These are phyloP conservation scores for Coilia nasus DNA, from an alignment of 2,797 vertebrate species.

Conservation along the genomic window DNA sequence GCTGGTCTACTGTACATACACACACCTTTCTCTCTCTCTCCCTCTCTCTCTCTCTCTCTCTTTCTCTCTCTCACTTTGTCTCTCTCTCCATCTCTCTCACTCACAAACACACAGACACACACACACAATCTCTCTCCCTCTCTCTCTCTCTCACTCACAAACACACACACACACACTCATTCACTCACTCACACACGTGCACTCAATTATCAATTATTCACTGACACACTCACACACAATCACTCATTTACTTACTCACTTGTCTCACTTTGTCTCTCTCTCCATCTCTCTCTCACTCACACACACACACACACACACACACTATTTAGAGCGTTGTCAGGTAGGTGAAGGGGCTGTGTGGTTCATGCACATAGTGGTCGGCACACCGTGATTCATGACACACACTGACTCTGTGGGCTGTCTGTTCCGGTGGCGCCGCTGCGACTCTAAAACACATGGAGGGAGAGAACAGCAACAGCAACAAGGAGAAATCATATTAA, in stretches of 20 bases:
- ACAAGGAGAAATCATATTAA: conserved; percentile 87
- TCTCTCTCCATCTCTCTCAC: too few species aligned
- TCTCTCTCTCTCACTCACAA: conserved; percentile 40
- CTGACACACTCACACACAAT: conserved; percentile 69
- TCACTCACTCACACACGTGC: conserved; percentile 7
- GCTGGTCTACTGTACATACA: conserved; percentile 71
- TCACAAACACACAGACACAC: conserved; percentile 59
- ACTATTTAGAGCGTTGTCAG: conserved; percentile 72
- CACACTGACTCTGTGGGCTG: conserved; percentile 84
- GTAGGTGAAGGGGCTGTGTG: conserved; percentile 81
- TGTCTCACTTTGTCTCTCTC: conserved; percentile 47
- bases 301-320: conserved; percentile 62
- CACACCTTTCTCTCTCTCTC: conserved; percentile 65
- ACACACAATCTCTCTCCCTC: background rate
- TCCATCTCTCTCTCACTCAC: background rate
- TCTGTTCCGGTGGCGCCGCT: conserved; percentile 81
- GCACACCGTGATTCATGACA: conserved; percentile 87
- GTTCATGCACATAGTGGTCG: conserved; percentile 86
- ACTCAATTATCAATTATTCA: conserved; percentile 46
- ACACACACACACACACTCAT: conserved; percentile 72
- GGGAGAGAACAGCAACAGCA: conserved; percentile 73
- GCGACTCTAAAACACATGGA: conserved; percentile 83
- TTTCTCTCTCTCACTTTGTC: conserved; percentile 52
- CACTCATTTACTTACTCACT: conserved; percentile 17
- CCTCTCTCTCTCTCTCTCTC: conserved; percentile 47